Evolutionary conservation across 2,888 invertebrate species (phyloP).

Genomic region (Drosophila robusta): DNA sequence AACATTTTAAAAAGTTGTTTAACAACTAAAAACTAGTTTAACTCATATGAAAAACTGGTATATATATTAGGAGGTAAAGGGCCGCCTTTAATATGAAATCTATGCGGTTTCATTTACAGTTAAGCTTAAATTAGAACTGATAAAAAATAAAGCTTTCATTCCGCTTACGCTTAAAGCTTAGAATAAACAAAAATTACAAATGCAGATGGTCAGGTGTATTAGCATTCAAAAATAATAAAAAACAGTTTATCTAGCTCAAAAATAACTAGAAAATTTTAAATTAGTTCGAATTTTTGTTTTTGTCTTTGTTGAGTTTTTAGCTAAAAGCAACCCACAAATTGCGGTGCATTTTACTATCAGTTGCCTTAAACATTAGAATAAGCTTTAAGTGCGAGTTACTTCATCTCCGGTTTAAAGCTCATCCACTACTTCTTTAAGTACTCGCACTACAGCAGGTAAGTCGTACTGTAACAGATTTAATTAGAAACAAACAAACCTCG

Average conservation of each 20-base stretch:
- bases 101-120: not conserved
- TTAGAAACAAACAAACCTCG: constrained; percentile 8
- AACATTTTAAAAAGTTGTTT: not conserved
- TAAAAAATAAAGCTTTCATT: no score
- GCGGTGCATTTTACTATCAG: no score
- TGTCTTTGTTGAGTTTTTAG: no score
- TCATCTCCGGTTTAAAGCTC: not conserved
- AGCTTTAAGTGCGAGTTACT: no score
- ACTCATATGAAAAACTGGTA: not conserved
- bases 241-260: no score
- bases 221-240: no score
- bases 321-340: not conserved
- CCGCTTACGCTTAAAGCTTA: no score
- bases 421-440: not conserved
- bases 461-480: constrained; percentile 6
- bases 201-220: no score
- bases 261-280: no score
- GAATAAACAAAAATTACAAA: no score
- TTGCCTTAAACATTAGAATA: no score
- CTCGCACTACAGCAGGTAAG: no score
- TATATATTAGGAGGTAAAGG: not conserved
- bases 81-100: not conserved
- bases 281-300: not conserved
- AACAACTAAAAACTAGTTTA: constrained; percentile 11
- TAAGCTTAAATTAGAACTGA: not conserved